A percentile compares a stretch with the other conserved stretches of the same genome.
Conservation (phyloP, 2,113 vertebrate species). For the Podarcis muralis region DNA sequence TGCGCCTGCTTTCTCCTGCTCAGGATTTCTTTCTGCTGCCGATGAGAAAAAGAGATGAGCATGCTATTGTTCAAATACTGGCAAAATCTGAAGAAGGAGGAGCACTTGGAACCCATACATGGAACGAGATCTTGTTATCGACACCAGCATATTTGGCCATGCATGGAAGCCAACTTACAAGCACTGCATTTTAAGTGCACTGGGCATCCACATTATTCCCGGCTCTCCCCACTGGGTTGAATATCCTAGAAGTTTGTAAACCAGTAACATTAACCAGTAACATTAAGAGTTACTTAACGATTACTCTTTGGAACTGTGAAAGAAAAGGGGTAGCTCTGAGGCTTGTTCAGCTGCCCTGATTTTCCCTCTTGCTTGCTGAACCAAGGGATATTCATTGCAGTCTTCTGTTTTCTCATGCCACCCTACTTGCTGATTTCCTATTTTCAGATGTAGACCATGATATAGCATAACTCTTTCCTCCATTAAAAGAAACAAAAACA, state of each 20-base stretch:
- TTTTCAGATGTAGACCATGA: constrained; percentile 5
- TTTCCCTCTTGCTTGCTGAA: neutral
- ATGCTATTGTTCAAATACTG: neutral
- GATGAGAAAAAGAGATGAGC: neutral
- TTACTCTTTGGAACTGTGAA: neutral
- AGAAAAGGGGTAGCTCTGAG: neutral
- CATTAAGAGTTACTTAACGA: neutral
- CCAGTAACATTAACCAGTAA: neutral
- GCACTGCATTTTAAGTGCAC: neutral
- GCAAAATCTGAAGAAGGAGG: neutral
- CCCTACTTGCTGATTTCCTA: neutral
- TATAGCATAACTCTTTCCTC: constrained; percentile 7
- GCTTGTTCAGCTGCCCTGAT: neutral
- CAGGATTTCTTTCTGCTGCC: neutral
- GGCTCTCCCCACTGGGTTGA: neutral
- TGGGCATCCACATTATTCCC: neutral
- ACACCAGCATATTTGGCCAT: neutral
- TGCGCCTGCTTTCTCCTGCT: neutral
- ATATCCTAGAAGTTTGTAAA: neutral
- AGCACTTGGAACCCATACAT: neutral
- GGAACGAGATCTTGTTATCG: neutral
- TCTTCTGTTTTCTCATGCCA: constrained; percentile 9
- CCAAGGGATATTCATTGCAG: neutral
- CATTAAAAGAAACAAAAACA: neutral
- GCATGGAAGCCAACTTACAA: neutral